Conservation (phyloP, 2,888 invertebrate genomes). For the Cryptocheilus praepositus region DNA sequence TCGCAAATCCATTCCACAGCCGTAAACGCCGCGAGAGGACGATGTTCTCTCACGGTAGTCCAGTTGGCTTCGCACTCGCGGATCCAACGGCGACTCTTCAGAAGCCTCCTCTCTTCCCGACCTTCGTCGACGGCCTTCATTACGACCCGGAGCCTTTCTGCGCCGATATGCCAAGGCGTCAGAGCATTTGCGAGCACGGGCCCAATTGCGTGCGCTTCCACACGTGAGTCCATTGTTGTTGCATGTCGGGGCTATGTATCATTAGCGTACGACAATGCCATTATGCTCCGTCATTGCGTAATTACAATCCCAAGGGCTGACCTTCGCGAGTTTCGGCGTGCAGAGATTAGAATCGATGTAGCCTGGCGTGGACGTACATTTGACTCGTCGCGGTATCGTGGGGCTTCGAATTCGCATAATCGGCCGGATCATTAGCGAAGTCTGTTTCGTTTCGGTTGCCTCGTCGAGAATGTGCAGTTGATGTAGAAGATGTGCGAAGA, state of each 20-base stretch:
- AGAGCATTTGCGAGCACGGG: constrained; percentile 67
- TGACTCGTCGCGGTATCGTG: too few relatives aligned
- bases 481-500: too few relatives aligned
- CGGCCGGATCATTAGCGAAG: too few relatives aligned
- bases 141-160: constrained; percentile 71
- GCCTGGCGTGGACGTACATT: too few relatives aligned
- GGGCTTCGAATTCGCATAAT: too few relatives aligned
- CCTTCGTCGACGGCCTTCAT: constrained; percentile 73
- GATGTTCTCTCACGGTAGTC: constrained; percentile 62
- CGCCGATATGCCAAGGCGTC: constrained; percentile 62
- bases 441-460: too few relatives aligned
- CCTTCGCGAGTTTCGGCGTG: too few relatives aligned
- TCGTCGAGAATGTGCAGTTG: too few relatives aligned
- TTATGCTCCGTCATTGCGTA: not conserved
- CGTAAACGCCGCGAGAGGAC: constrained; percentile 62
- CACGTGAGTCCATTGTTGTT: constrained; percentile 53
- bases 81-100: constrained; percentile 69
- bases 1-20: constrained; percentile 31
- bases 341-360: too few relatives aligned
- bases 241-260: not conserved
- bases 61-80: constrained; percentile 66
- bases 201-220: constrained; percentile 67
- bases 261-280: not conserved
- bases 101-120: constrained; percentile 74
- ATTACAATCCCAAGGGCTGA: too few relatives aligned